Conservation (phyloP, 1,140 invertebrate species). For the Battus philenor region DNA sequence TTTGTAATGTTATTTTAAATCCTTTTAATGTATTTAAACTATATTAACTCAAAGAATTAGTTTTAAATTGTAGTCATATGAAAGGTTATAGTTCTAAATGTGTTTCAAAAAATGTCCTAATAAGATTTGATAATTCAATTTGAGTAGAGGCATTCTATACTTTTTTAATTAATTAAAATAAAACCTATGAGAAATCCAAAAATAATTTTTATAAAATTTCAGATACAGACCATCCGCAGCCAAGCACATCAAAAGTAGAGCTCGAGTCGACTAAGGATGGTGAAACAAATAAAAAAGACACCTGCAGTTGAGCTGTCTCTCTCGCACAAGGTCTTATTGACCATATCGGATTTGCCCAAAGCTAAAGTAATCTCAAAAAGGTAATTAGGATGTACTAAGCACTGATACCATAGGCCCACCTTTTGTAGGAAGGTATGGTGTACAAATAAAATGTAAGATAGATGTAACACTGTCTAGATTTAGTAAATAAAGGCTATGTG, state of each 20-base stretch:
- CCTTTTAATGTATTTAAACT: too few relatives aligned
- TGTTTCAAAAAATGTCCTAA: too few relatives aligned
- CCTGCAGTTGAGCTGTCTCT: conserved; percentile 58
- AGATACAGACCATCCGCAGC: conserved; percentile 47
- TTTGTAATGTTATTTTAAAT: too few relatives aligned
- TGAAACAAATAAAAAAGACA: conserved; percentile 41
- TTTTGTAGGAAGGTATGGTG: conserved; percentile 34
- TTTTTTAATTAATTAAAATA: too few relatives aligned
- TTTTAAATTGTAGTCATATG: too few relatives aligned
- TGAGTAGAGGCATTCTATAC: too few relatives aligned
- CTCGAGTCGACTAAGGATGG: conserved; percentile 36
- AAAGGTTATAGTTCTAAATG: not conserved
- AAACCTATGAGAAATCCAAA: too few relatives aligned
- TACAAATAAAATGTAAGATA: conserved; percentile 32
- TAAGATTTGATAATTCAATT: too few relatives aligned
- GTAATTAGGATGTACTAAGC: conserved; percentile 58
- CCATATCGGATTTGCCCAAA: conserved; percentile 58
- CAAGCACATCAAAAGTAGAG: conserved; percentile 49
- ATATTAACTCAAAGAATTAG: too few relatives aligned
- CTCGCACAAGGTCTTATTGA: conserved; percentile 35
- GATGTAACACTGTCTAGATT: not conserved
- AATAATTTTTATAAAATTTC: conserved; percentile 22
- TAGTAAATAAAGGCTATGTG: not conserved
- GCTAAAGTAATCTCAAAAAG: conserved; percentile 66
- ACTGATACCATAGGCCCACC: conserved; percentile 45